Evolutionary conservation across 2,888 invertebrate genomes (phyloP).

Genomic region (Tetropium fuscum): DNA sequence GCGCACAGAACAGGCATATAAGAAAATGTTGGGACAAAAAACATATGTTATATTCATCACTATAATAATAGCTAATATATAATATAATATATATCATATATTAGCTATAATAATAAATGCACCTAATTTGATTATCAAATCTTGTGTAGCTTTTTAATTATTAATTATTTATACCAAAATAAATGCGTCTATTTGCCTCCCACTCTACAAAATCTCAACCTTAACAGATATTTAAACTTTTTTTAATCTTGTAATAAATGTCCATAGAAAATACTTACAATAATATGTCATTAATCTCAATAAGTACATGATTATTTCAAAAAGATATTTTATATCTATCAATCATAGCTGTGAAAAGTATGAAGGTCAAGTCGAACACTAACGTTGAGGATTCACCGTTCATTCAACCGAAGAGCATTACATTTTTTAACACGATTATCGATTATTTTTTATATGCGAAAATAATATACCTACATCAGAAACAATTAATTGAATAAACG

Average conservation of each 20-base stretch:
- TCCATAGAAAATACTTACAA: slow-evolving; percentile 54
- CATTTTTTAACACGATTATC: slow-evolving; percentile 44
- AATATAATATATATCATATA: too few species aligned
- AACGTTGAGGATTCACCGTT: slow-evolving; percentile 43
- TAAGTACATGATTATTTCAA: slow-evolving; percentile 62
- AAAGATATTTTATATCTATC: slow-evolving; percentile 57
- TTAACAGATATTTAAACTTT: not conserved
- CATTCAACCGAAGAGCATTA: slow-evolving; percentile 40
- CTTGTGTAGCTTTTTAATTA: too few species aligned
- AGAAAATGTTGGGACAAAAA: too few species aligned
- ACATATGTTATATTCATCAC: too few species aligned
- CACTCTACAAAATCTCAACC: too few species aligned
- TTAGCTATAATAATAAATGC: too few species aligned
- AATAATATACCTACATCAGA: not conserved
- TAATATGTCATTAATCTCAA: slow-evolving; percentile 60
- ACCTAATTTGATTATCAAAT: too few species aligned
- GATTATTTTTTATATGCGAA: slow-evolving; percentile 11
- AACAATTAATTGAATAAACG: slow-evolving; percentile 1
- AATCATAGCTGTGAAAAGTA: slow-evolving; percentile 53
- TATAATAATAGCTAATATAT: too few species aligned
- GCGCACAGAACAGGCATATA: too few species aligned
- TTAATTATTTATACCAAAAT: too few species aligned
- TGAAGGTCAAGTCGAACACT: slow-evolving; percentile 51
- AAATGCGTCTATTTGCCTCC: too few species aligned
- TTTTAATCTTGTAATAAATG: slow-evolving; percentile 43